Base-by-base conservation (phyloP, 2,797 vertebrate genomes). In the Carcharodon carcharias region DNA sequence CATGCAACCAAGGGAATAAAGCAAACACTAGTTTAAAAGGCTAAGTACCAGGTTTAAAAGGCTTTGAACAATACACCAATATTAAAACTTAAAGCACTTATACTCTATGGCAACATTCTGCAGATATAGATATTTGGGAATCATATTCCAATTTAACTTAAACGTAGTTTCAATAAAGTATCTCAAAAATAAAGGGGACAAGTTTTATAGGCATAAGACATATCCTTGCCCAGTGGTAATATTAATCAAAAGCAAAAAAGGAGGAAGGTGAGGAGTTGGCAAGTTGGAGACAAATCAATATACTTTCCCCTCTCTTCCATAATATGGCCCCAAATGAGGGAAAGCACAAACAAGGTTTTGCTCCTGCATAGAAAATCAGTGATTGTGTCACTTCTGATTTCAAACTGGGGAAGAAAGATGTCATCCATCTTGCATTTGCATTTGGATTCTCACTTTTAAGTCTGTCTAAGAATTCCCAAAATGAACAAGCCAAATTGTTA, bases 81-180 rank as follows among this genome's bases (percentile, higher is more conserved):
- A 6, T 63, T 58, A 91, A 91, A 91, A 1, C 4, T 91, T 91
- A 50, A 50, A 50, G 45, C 45, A 50, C 45, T 50, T 50, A 50
- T 50, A 50, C 45, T 50, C 45, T 50, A 50, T 50, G 58, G 12
- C 4, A n/a, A 28, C 88, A n/a, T 4, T 61, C 56, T 91, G 88
- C 14, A 91, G 88, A 1, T n/a, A 58, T 16, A 91, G 12, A 61
- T 18, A 35, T 91, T 88, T 56, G 35, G 56, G 58, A 63, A 92
- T n/a, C 58, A 92, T 63, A 92, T 67, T 93, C n/a, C 63, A 93
- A 93, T 67, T 93, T 93, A 93, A 67, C 23, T 93, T 93, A 67
- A 56, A 91, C 1, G 14, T 89, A 61, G 31, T 12, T 91, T 91
- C 56, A 63, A 63, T n/a, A 91, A 91, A n/a, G 91, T 65, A 0